These are phyloP conservation scores for Galerucella pusilla DNA, from an alignment of 2,888 invertebrate species.

Conservation along the genomic window DNA sequence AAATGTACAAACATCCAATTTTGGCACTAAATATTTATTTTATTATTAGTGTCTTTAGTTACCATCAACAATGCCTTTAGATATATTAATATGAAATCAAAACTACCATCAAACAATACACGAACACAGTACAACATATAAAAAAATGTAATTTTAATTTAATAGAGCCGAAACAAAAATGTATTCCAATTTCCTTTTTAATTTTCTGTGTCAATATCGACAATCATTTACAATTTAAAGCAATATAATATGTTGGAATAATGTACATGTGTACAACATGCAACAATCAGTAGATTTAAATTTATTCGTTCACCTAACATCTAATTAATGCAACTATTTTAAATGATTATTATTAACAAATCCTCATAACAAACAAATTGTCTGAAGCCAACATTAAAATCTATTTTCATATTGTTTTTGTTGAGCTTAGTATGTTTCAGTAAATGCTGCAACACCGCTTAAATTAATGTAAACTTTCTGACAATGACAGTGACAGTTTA, in stretches of 20 bases:
- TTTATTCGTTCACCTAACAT: too few relatives aligned
- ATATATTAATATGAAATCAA: neutral
- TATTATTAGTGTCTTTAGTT: neutral
- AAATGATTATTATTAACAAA: too few relatives aligned
- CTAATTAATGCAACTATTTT: too few relatives aligned
- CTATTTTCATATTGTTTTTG: too few relatives aligned
- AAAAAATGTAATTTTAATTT: neutral
- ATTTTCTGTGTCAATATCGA: conserved; percentile 11
- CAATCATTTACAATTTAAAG: conserved; percentile 19
- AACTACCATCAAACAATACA: neutral
- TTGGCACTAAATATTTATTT: neutral
- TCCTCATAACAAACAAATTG: too few relatives aligned
- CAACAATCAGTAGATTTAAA: neutral
- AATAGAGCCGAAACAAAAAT: neutral
- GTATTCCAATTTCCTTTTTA: neutral
- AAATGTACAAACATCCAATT: neutral
- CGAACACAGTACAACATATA: neutral
- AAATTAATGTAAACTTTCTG: too few relatives aligned
- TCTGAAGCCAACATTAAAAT: too few relatives aligned
- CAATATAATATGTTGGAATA: conserved; percentile 9
- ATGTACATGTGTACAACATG: neutral
- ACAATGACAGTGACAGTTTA: too few relatives aligned
- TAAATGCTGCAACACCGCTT: too few relatives aligned
- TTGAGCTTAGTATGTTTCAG: too few relatives aligned
- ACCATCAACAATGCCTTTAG: neutral